phyloP scores from a whole-genome alignment of 2,113 vertebrate genomes.

The human region GRCh38 chr9:128902001-128902500 shows the following conservation, averaged over 20 bases:
- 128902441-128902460: background rate
- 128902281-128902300: background rate
- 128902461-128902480: too few species aligned
- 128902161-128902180: background rate
- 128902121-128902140: background rate
- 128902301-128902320: fast-evolving
- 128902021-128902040: background rate
- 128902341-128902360: background rate
- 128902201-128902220: background rate
- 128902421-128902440: background rate
- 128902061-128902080: background rate
- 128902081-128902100: background rate
- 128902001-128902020: background rate
- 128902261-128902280: too few species aligned
- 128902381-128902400: background rate
- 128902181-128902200: background rate
- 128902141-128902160: background rate
- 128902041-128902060: background rate
- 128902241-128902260: background rate
- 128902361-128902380: background rate
- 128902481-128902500: background rate
- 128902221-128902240: background rate
- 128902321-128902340: background rate
- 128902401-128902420: background rate
- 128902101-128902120: background rate